Conservation (phyloP, 23 tunicate species). For the Halocynthia aurantium region DNA sequence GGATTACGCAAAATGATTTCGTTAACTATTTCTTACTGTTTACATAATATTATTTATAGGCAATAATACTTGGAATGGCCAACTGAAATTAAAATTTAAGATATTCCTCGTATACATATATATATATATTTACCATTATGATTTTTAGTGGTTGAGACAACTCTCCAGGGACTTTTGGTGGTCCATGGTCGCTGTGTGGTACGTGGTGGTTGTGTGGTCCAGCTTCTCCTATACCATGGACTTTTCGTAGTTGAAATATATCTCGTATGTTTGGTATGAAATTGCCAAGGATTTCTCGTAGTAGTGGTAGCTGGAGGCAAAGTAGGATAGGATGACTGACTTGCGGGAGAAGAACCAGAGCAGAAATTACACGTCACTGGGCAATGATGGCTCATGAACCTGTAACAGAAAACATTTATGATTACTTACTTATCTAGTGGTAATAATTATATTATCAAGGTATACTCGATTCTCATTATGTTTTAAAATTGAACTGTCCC, state of each 20-base stretch:
- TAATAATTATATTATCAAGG: too few relatives aligned
- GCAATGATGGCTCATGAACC: constrained; percentile 69
- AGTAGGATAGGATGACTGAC: too few relatives aligned
- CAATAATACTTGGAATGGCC: too few relatives aligned
- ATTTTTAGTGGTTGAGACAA: background rate
- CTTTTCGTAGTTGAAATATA: background rate
- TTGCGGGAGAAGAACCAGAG: background rate
- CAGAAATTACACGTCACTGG: constrained; percentile 61
- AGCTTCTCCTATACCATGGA: constrained; percentile 12
- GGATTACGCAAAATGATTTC: too few relatives aligned
- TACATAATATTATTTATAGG: too few relatives aligned
- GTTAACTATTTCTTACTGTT: too few relatives aligned
- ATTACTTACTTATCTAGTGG: background rate
- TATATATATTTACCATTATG: too few relatives aligned
- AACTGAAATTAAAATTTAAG: too few relatives aligned
- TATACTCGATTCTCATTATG: too few relatives aligned
- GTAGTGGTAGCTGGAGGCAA: background rate
- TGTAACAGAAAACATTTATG: constrained; percentile 13
- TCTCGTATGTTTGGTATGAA: background rate
- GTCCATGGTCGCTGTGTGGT: background rate
- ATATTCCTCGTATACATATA: too few relatives aligned
- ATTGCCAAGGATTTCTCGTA: background rate
- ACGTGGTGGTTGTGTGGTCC: constrained; percentile 12
- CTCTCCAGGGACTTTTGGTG: constrained; percentile 27
- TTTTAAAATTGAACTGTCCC: too few relatives aligned